Evolutionary conservation across 1,140 invertebrate genomes (phyloP).

Genomic region (Drosophila parvula): DNA sequence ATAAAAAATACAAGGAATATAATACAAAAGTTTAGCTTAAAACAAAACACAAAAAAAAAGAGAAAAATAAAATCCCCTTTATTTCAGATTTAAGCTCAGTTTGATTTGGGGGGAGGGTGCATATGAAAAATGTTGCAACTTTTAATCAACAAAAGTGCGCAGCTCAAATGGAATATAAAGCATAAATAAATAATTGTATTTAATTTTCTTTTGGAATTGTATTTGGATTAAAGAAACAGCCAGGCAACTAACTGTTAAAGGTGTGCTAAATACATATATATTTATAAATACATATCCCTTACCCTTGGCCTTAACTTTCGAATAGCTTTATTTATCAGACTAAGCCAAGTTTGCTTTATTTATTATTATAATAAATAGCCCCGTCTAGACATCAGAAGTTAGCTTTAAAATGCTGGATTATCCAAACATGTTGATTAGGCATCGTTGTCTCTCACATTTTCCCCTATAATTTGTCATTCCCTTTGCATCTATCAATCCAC

Average conservation of each 20-base stretch:
- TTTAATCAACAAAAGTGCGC: slow-evolving; percentile 25
- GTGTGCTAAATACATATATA: too few relatives aligned
- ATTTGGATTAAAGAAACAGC: background rate
- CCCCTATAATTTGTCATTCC: slow-evolving; percentile 39
- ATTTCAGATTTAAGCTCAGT: slow-evolving; percentile 7
- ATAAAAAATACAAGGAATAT: background rate
- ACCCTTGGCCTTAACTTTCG: too few relatives aligned
- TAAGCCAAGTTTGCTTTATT: background rate
- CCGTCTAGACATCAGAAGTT: background rate
- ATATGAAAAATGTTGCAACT: slow-evolving; percentile 3
- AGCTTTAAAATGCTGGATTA: slow-evolving; percentile 1
- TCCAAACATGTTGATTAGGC: slow-evolving; percentile 24
- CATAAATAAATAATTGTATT: slow-evolving; percentile 2
- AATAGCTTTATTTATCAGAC: too few relatives aligned
- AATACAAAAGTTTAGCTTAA: slow-evolving; percentile 18
- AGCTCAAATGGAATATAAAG: slow-evolving; percentile 6
- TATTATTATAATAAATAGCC: slow-evolving; percentile 3
- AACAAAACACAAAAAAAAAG: background rate
- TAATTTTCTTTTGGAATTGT: background rate
- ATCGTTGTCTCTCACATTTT: slow-evolving; percentile 26
- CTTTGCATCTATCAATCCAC: slow-evolving; percentile 48
- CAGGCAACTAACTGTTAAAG: too few relatives aligned
- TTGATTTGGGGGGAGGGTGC: slow-evolving; percentile 6
- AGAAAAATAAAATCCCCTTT: background rate
- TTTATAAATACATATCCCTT: too few relatives aligned